These are phyloP conservation scores for Circaetus cinerascens DNA, from an alignment of 2,113 vertebrate genomes.

Conservation along the genomic window DNA sequence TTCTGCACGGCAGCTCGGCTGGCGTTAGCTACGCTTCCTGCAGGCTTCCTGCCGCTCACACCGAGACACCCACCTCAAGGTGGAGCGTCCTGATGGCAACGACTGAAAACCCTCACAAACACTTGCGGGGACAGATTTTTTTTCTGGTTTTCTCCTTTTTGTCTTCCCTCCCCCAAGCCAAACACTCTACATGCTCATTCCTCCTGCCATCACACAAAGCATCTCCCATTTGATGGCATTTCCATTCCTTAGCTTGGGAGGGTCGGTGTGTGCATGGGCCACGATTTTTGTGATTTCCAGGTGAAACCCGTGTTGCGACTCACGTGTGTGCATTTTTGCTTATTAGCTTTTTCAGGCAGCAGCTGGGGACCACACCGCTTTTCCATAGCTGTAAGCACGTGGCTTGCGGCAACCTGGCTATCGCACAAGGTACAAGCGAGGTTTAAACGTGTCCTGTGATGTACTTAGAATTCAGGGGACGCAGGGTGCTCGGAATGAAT, in stretches of 20 bases:
- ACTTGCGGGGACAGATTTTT: background rate
- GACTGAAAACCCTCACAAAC: background rate
- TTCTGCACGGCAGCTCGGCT: background rate
- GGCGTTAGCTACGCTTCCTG: background rate
- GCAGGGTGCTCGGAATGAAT: conserved; percentile 80
- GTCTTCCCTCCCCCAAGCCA: background rate
- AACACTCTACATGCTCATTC: background rate
- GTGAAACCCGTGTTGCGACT: background rate
- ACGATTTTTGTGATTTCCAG: background rate
- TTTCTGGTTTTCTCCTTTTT: background rate
- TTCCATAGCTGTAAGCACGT: background rate
- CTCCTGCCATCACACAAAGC: background rate
- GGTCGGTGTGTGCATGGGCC: background rate
- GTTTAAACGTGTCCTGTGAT: conserved; percentile 39
- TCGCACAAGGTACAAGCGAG: conserved; percentile 16
- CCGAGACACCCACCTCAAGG: background rate
- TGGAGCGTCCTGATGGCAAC: background rate
- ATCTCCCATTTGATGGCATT: background rate
- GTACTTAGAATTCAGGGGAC: conserved; percentile 81
- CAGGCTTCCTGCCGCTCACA: background rate
- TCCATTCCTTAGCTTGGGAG: background rate
- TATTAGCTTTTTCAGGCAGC: background rate
- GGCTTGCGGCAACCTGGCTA: conserved; percentile 26
- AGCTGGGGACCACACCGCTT: background rate
- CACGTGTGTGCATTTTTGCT: background rate